Base-by-base conservation (phyloP, 1,140 invertebrate species). In the Zaprionus vittiger region DNA sequence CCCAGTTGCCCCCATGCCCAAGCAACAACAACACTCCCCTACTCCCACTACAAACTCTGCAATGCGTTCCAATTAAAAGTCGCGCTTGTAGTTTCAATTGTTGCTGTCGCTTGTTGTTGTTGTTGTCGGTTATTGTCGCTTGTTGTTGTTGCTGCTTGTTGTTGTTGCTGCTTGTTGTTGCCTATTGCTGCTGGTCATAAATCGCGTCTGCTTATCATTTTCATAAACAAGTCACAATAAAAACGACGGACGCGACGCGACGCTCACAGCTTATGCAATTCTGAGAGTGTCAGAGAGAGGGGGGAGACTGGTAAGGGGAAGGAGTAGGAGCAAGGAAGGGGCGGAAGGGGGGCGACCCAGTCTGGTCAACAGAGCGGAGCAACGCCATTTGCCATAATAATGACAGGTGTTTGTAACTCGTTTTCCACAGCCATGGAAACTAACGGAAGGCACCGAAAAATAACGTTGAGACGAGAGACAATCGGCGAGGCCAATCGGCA, bases 341-440 rank as follows among this genome's bases (percentile, higher is more conserved):
- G 20, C 20, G 2, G 44, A 7, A 9, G 9, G n/a, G n/a, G 6
- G 5, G 20, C 17, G 64, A 34, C 64, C 63, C 72, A 73, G 47
- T 59, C 63, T 73, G 62, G 70, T 17, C 68, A 64, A 24, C 44
- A 52, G 64, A 52, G 31, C 67, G 60, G 22, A 61, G 55, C 47
- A 52, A 57, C 75, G 72, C 69, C 75, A 72, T 83, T 83, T 85
- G 80, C 82, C 75, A 74, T 67, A 79, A 81, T 87, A 91, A 91
- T 91, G 87, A 91, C 87, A 91, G 87, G 87, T 91, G 87, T 91
- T 91, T 91, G 79, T 84, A 89, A 81, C 83, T 84, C 87, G 86
- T 90, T 91, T 90, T 15, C 38, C 6, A 7, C 60, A 72, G 70
- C 62, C 66, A 52, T 67, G 63, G 63, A 63, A 70, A 63, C 79